Conservation (phyloP, 2,888 invertebrate species). For the Spilosoma lubricipeda region DNA sequence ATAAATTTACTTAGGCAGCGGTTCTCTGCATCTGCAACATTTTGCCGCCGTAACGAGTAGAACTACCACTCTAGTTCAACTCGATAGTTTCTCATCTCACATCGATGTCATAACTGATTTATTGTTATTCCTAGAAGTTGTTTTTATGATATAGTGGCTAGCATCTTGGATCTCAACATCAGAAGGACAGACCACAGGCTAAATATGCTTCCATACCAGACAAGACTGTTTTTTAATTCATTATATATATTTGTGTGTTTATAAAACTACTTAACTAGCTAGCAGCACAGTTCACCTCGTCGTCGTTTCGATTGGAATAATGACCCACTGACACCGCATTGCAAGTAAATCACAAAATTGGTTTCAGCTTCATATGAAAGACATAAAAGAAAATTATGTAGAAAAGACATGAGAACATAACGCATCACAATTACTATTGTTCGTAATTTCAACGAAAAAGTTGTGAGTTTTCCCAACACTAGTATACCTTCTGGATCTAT, state of each 20-base stretch:
- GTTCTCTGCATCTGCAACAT: constrained; percentile 44
- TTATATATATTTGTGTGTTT: no score
- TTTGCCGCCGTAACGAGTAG: constrained; percentile 56
- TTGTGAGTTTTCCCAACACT: constrained; percentile 30
- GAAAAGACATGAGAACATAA: neutral
- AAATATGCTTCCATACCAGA: no score
- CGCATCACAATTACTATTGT: no score
- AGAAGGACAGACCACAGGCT: no score
- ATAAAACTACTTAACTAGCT: no score
- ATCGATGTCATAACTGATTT: neutral
- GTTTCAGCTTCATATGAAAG: neutral
- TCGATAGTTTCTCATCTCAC: constrained; percentile 25
- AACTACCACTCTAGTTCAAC: constrained; percentile 35
- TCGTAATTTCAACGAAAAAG: constrained; percentile 13
- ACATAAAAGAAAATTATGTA: no score
- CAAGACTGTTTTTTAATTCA: no score
- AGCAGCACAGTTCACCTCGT: no score
- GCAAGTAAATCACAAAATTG: neutral
- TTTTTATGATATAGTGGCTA: neutral
- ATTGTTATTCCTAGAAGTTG: neutral
- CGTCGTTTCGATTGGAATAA: no score
- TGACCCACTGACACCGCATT: no score
- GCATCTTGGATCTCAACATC: no score
- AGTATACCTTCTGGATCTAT: constrained; percentile 57
- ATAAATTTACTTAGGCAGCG: constrained; percentile 52